These are phyloP conservation scores for Odontocerum albicorne DNA, from an alignment of 2,888 invertebrate genomes.

Conservation along the genomic window DNA sequence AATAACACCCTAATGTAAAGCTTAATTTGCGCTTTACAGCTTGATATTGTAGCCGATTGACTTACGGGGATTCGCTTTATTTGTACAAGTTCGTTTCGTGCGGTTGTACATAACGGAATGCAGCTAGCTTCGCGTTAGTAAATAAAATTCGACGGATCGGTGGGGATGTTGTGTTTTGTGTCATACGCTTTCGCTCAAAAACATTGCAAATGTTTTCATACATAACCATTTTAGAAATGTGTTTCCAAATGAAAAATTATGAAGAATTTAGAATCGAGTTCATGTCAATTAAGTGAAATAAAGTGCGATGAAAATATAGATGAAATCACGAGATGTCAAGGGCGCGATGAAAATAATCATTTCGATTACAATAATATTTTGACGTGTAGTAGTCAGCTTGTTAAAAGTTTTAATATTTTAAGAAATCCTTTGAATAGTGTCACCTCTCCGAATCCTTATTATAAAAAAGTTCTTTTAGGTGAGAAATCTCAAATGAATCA, in stretches of 20 bases:
- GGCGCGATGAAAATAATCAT: conserved; percentile 26
- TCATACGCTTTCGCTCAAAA: conserved; percentile 10
- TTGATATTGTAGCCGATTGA: no score
- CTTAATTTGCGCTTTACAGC: no score
- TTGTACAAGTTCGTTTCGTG: no score
- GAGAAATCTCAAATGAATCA: conserved; percentile 27
- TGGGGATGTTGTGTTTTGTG: conserved; percentile 15
- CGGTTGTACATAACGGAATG: no score
- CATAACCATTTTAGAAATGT: conserved; percentile 19
- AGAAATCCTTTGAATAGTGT: conserved; percentile 34
- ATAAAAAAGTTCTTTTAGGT: conserved; percentile 21
- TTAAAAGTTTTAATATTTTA: conserved; percentile 38
- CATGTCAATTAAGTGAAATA: conserved; percentile 12
- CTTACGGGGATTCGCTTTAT: no score
- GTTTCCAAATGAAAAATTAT: conserved; percentile 18
- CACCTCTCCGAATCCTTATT: conserved; percentile 38
- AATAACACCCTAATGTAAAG: no score
- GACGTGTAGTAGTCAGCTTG: conserved; percentile 38
- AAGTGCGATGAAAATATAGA: conserved; percentile 10
- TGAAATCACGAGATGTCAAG: conserved; percentile 27
- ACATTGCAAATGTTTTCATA: conserved; percentile 2
- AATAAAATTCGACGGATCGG: conserved; percentile 15
- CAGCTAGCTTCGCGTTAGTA: conserved; percentile 17
- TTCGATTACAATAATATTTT: conserved; percentile 36
- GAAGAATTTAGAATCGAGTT: conserved; percentile 24